These are phyloP conservation scores for Zaprionus nigranus DNA, from an alignment of 1,140 invertebrate species.

Conservation along the genomic window DNA sequence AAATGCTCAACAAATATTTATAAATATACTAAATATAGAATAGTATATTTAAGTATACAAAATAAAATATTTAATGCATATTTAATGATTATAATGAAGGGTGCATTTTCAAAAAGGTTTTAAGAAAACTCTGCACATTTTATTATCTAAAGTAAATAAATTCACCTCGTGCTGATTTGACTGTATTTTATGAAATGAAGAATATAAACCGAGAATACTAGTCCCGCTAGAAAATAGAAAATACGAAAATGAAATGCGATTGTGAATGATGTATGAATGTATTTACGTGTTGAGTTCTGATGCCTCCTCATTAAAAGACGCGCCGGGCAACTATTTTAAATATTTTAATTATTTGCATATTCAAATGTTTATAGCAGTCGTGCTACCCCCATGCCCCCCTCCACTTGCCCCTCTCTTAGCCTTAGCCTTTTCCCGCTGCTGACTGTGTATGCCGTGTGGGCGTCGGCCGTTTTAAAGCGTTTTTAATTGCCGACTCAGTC, in stretches of 20 bases:
- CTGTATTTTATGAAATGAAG: constrained; percentile 3
- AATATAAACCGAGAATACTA: background rate
- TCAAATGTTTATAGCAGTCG: constrained; percentile 52
- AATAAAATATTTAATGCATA: background rate
- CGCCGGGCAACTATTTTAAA: constrained; percentile 71
- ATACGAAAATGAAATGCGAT: constrained; percentile 46
- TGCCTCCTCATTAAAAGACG: constrained; percentile 64
- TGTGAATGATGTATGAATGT: constrained; percentile 37
- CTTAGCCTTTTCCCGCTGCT: background rate
- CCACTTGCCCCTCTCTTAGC: background rate
- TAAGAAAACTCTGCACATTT: background rate
- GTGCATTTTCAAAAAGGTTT: background rate
- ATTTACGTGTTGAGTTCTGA: constrained; percentile 38
- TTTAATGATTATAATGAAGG: background rate
- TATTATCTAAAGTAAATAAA: too few species aligned
- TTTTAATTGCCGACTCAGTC: constrained; percentile 65
- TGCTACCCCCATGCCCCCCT: background rate
- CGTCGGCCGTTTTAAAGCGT: constrained; percentile 56
- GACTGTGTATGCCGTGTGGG: constrained; percentile 30
- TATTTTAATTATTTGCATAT: constrained; percentile 75
- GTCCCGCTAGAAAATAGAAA: constrained; percentile 29
- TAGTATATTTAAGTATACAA: too few species aligned
- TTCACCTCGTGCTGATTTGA: background rate
- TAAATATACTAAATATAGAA: too few species aligned
- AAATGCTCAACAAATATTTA: too few species aligned